These are phyloP conservation scores for Suncus etruscus DNA, from an alignment of 2,113 vertebrate species.

Conservation along the genomic window DNA sequence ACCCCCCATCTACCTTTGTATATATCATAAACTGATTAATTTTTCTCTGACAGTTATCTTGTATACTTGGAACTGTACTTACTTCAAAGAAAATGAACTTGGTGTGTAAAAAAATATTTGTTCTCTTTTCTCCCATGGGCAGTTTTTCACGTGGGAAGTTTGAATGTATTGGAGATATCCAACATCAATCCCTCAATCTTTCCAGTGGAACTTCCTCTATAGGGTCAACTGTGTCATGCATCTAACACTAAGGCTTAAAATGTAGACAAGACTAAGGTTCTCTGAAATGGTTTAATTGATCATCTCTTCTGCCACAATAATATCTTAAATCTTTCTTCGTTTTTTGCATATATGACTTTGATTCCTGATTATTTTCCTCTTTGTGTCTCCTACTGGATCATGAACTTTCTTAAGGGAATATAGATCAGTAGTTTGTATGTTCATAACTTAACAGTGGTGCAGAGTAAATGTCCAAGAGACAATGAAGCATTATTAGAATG, in stretches of 20 bases:
- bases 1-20: not conserved
- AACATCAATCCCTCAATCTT: not conserved
- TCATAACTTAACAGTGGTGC: not conserved
- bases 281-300: not conserved
- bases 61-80: not conserved
- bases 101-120: not conserved
- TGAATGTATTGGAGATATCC: not conserved
- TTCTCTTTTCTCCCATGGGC: slow-evolving; percentile 6
- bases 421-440: not conserved
- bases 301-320: not conserved
- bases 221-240: not conserved
- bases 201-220: not conserved
- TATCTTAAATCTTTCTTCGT: not conserved
- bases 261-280: not conserved
- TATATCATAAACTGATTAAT: not conserved
- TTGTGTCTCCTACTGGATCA: not conserved
- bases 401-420: not conserved
- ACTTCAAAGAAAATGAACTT: not conserved
- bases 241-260: not conserved
- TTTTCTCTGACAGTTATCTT: slow-evolving; percentile 17
- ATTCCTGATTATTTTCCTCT: not conserved
- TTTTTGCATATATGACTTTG: not conserved
- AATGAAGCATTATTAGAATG: not conserved
- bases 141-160: not conserved
- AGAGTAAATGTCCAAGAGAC: not conserved